These are phyloP conservation scores for Arenaria interpres DNA, from an alignment of 2,113 vertebrate genomes.

Conservation along the genomic window DNA sequence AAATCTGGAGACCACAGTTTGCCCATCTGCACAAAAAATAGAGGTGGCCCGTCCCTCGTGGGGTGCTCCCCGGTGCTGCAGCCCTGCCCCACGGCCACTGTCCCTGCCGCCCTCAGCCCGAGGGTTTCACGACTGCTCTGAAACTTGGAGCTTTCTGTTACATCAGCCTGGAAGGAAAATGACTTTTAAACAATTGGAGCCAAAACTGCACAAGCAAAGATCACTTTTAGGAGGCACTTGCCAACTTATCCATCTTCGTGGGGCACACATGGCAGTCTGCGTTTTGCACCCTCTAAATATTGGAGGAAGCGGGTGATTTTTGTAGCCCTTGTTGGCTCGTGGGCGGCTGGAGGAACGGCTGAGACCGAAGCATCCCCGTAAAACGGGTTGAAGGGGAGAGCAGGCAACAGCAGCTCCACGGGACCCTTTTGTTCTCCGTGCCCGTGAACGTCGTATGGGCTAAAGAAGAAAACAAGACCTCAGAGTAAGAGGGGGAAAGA, in stretches of 20 bases:
- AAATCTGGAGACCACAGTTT: not conserved
- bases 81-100: fast-evolving
- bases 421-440: not conserved
- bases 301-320: not conserved
- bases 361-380: not conserved
- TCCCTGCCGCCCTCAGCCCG: not conserved
- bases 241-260: not conserved
- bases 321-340: fast-evolving
- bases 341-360: not conserved
- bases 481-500: not conserved
- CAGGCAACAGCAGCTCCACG: not conserved
- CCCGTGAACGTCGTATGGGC: not conserved
- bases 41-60: not conserved
- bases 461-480: not conserved
- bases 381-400: fast-evolving
- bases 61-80: not conserved
- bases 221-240: not conserved
- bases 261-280: fast-evolving
- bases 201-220: not conserved
- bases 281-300: not conserved
- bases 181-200: not conserved
- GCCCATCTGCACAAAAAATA: not conserved
- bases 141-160: not conserved
- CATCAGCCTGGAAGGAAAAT: not conserved
- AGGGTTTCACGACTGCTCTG: not conserved